Percentiles rank a stretch among this genome's conserved stretches.
Evolutionary conservation across 2,888 invertebrate genomes (phyloP).

Genomic region (Thyatira batis): DNA sequence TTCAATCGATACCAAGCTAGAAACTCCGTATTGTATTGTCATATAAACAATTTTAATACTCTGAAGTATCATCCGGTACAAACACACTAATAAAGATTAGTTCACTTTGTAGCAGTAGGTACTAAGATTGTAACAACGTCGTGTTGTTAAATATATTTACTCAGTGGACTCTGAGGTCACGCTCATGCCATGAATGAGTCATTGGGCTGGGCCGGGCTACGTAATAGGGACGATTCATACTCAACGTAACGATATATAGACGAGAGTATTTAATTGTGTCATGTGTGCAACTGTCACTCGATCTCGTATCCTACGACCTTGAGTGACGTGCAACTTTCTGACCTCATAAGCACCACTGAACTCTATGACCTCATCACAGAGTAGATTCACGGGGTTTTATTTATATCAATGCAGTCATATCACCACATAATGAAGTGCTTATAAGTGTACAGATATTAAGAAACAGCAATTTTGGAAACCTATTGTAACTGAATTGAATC

Average conservation of each 20-base stretch:
- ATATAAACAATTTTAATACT: not conserved
- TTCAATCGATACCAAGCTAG: too few species aligned
- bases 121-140: too few species aligned
- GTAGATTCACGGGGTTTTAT: constrained; percentile 23
- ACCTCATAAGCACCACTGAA: constrained; percentile 26
- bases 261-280: not conserved
- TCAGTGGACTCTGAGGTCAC: not conserved
- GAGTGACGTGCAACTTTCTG: constrained; percentile 23
- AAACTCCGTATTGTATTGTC: not conserved
- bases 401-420: constrained; percentile 32
- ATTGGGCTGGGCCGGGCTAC: not conserved
- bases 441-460: too few species aligned
- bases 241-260: not conserved
- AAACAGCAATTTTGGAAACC: too few species aligned
- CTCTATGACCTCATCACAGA: constrained; percentile 24
- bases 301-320: constrained; percentile 11
- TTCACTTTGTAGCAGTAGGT: too few species aligned
- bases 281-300: not conserved
- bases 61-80: too few species aligned
- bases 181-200: not conserved
- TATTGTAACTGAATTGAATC: too few species aligned
- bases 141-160: too few species aligned
- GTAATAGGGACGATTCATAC: not conserved
- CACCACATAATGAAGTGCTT: too few species aligned
- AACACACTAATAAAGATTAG: too few species aligned